Conservation (phyloP, 1,140 invertebrate genomes). For the Drosophila nigrodunni region DNA sequence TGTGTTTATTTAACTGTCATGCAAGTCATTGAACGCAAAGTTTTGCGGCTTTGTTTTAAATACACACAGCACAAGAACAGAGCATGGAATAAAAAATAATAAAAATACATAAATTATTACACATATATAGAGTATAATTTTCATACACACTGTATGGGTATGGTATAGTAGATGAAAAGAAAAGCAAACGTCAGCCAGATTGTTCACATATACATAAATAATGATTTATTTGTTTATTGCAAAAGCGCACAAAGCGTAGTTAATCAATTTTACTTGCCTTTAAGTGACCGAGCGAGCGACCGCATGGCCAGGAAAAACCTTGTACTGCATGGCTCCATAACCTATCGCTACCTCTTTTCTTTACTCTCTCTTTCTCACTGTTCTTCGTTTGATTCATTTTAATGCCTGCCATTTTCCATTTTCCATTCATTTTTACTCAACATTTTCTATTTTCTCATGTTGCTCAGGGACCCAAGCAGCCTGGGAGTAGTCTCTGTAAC, state of each 20-base stretch:
- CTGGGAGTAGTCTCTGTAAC: slow-evolving; percentile 9
- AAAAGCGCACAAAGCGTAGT: slow-evolving; percentile 69
- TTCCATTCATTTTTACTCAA: slow-evolving; percentile 27
- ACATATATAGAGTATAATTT: not conserved
- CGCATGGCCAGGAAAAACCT: slow-evolving; percentile 39
- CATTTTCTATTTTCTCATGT: slow-evolving; percentile 49
- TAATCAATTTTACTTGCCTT: slow-evolving; percentile 69
- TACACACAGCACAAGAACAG: slow-evolving; percentile 5
- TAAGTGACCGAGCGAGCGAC: slow-evolving; percentile 28
- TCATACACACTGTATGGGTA: too few species aligned
- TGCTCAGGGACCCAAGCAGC: slow-evolving; percentile 39
- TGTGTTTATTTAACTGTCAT: slow-evolving; percentile 77
- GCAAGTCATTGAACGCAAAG: slow-evolving; percentile 73
- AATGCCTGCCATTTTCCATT: slow-evolving; percentile 54
- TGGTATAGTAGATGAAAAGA: not conserved
- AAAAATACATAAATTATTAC: not conserved
- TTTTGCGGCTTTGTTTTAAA: slow-evolving; percentile 63
- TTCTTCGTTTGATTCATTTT: slow-evolving; percentile 37
- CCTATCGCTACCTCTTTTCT: too few species aligned
- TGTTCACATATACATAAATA: slow-evolving; percentile 66
- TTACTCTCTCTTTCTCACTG: slow-evolving; percentile 5
- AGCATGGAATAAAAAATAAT: not conserved
- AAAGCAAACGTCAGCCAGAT: slow-evolving; percentile 19
- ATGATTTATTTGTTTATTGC: slow-evolving; percentile 82
- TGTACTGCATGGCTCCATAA: slow-evolving; percentile 8